Conservation (phyloP, 2,888 invertebrate genomes). For the Papilio protenor region DNA sequence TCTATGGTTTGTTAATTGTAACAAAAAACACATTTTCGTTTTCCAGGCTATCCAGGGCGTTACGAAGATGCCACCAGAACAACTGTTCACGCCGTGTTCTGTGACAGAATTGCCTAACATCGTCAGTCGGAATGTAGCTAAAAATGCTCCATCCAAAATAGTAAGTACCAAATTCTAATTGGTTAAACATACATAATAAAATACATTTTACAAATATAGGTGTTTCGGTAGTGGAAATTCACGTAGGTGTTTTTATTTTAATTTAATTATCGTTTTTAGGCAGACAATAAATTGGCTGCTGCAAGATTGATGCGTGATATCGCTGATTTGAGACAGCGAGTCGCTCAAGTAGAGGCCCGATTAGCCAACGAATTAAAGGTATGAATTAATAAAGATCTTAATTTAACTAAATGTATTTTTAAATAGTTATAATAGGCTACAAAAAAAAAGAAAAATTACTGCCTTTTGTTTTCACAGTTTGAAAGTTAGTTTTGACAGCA, state of each 20-base stretch:
- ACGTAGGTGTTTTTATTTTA: neutral
- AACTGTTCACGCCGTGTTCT: constrained; percentile 67
- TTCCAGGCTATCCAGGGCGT: constrained; percentile 75
- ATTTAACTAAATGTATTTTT: no score
- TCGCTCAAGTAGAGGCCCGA: constrained; percentile 72
- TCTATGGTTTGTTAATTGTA: no score
- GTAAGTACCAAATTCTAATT: constrained; percentile 57
- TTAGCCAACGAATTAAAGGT: constrained; percentile 77
- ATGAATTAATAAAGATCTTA: constrained; percentile 21
- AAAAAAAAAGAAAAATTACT: neutral
- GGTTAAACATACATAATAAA: no score
- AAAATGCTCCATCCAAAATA: constrained; percentile 72
- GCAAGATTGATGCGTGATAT: constrained; percentile 80
- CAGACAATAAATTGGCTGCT: constrained; percentile 79
- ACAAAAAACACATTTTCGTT: no score
- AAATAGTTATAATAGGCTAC: neutral
- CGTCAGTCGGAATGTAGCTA: constrained; percentile 76
- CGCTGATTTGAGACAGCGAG: constrained; percentile 76
- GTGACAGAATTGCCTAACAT: constrained; percentile 71
- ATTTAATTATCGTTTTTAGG: constrained; percentile 56
- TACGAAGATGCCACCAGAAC: constrained; percentile 64
- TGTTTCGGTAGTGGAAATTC: no score
- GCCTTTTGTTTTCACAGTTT: neutral
- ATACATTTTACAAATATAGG: no score
- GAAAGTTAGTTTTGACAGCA: neutral